Percentiles rank a stretch among this genome's conserved stretches.
These are phyloP conservation scores for Noctua fimbriata DNA, from an alignment of 2,888 invertebrate genomes.

Conservation along the genomic window DNA sequence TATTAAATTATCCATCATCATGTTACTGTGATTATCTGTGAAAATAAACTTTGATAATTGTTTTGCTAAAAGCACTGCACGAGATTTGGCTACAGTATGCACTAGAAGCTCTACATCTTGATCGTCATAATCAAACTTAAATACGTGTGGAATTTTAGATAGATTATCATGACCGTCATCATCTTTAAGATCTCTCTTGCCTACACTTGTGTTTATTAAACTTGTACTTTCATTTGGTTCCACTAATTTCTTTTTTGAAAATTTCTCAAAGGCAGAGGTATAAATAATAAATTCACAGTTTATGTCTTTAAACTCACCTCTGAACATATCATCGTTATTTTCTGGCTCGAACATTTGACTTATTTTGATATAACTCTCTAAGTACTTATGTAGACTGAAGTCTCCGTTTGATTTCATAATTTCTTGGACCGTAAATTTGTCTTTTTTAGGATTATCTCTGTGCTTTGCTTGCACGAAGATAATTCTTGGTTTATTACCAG, in stretches of 20 bases:
- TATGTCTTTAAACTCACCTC: slow-evolving; percentile 23
- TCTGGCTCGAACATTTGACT: slow-evolving; percentile 34
- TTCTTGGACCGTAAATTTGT: slow-evolving; percentile 44
- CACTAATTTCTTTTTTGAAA: slow-evolving; percentile 30
- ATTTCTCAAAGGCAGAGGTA: slow-evolving; percentile 49
- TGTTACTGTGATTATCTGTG: slow-evolving; percentile 30
- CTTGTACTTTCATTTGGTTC: slow-evolving; percentile 12
- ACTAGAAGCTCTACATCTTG: slow-evolving; percentile 38
- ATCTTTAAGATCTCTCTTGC: not conserved
- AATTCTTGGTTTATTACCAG: slow-evolving; percentile 30
- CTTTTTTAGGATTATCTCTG: slow-evolving; percentile 46
- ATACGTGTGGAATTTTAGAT: slow-evolving; percentile 16
- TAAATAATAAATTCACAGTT: slow-evolving; percentile 59
- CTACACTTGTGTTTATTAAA: slow-evolving; percentile 40
- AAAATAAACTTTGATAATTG: slow-evolving; percentile 39
- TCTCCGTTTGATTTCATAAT: slow-evolving; percentile 46
- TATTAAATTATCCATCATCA: slow-evolving; percentile 53
- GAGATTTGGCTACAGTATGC: slow-evolving; percentile 36
- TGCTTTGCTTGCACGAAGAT: slow-evolving; percentile 67
- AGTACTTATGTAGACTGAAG: slow-evolving; percentile 57
- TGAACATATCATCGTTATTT: slow-evolving; percentile 41
- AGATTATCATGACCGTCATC: not conserved
- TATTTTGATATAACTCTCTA: slow-evolving; percentile 55
- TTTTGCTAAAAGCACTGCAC: slow-evolving; percentile 50
- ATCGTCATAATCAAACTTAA: slow-evolving; percentile 50